Conservation (phyloP, 2,888 invertebrate genomes). For the Spicauda simplicius region DNA sequence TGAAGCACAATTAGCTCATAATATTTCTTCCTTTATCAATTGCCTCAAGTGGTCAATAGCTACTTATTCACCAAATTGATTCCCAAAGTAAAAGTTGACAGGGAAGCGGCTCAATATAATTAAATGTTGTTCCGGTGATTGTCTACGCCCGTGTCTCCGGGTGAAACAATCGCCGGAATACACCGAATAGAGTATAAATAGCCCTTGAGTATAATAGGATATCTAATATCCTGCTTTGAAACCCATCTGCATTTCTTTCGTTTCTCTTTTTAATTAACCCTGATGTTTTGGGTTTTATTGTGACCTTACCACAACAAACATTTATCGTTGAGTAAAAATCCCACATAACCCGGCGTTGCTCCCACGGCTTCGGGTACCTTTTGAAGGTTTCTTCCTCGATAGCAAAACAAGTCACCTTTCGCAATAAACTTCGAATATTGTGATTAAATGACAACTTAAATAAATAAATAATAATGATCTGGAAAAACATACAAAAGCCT, state of each 20-base stretch:
- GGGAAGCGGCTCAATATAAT: conserved; percentile 37
- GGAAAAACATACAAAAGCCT: not conserved
- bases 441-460: too few species aligned
- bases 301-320: not conserved
- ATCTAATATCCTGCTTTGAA: conserved; percentile 21
- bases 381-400: too few species aligned
- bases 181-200: conserved; percentile 43
- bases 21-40: too few species aligned
- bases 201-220: conserved; percentile 28
- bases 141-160: conserved; percentile 48
- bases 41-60: not conserved
- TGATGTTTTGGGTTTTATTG: too few species aligned
- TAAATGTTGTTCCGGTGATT: conserved; percentile 61
- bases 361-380: too few species aligned
- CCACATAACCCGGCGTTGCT: too few species aligned
- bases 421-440: too few species aligned
- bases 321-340: too few species aligned
- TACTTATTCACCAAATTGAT: not conserved
- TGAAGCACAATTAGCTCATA: too few species aligned
- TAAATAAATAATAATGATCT: too few species aligned
- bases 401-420: too few species aligned
- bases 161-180: conserved; percentile 62
- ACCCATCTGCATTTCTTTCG: conserved; percentile 13
- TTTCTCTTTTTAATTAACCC: not conserved
- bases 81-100: conserved; percentile 40